Conservation (phyloP, 2,113 vertebrate genomes). For the Calypte anna region DNA sequence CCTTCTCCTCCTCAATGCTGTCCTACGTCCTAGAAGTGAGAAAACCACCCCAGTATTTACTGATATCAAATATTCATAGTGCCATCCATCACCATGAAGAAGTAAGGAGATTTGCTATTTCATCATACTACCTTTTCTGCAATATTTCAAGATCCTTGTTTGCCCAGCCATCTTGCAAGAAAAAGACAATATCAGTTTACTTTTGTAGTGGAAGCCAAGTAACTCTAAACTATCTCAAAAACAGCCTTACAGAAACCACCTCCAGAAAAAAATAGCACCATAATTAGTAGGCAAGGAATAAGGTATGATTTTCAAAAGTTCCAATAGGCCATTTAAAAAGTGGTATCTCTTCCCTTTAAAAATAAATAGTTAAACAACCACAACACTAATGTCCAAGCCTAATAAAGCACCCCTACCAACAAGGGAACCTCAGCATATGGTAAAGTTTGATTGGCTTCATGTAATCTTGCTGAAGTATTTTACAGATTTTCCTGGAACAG, state of each 20-base stretch:
- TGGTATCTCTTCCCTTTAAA: background rate
- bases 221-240: background rate
- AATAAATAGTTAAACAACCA: background rate
- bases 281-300: slow-evolving; percentile 5
- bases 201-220: background rate
- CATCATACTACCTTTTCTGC: background rate
- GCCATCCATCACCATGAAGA: background rate
- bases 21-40: background rate
- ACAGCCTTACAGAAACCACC: background rate
- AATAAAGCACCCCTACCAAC: background rate
- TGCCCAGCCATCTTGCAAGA: background rate
- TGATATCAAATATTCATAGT: background rate
- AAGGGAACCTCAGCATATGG: background rate
- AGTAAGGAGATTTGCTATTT: background rate
- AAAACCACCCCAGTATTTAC: background rate
- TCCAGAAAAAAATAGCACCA: background rate
- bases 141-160: background rate
- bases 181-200: background rate
- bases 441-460: background rate
- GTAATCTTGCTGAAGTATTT: background rate
- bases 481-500: background rate
- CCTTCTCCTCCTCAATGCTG: background rate
- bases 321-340: background rate
- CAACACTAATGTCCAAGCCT: background rate
- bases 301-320: background rate